Percentiles rank a stretch among this genome's conserved stretches.
These are phyloP conservation scores for Brachyistius frenatus DNA, from an alignment of 2,113 vertebrate species.

Conservation along the genomic window DNA sequence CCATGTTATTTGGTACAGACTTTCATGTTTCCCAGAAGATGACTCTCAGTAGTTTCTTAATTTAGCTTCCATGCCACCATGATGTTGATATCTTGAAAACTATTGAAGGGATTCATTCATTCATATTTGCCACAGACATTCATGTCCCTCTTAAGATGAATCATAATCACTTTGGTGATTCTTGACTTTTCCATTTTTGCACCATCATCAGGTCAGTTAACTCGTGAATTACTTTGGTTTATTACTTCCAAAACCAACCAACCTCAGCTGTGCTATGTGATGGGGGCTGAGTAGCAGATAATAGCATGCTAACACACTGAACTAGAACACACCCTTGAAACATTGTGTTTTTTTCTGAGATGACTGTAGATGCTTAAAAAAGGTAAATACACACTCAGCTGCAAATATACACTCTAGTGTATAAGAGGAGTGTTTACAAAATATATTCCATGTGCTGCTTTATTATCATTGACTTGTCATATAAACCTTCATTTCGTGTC, in stretches of 20 bases:
- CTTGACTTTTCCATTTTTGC: neutral
- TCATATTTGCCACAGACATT: too few species aligned
- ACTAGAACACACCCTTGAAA: too few species aligned
- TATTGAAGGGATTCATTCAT: too few species aligned
- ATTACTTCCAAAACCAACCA: neutral
- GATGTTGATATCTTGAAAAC: too few species aligned
- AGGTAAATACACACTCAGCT: neutral
- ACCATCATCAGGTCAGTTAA: neutral
- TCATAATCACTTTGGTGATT: neutral
- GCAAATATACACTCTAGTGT: neutral
- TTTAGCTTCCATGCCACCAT: too few species aligned
- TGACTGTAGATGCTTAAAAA: too few species aligned
- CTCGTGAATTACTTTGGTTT: neutral
- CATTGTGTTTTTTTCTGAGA: too few species aligned
- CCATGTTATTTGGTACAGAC: neutral
- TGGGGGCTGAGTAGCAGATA: neutral
- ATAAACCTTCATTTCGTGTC: too few species aligned
- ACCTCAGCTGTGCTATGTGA: neutral
- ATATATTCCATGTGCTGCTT: conserved; percentile 3
- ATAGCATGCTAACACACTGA: too few species aligned
- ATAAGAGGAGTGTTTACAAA: neutral
- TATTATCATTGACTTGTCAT: neutral
- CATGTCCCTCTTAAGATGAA: neutral
- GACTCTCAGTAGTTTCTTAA: neutral
- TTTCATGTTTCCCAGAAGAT: neutral